Percentiles rank a stretch among this genome's conserved stretches.
Evolutionary conservation across 35 echinoderm and acorn worm species (phyloP).

Genomic region (Patiria miniata): DNA sequence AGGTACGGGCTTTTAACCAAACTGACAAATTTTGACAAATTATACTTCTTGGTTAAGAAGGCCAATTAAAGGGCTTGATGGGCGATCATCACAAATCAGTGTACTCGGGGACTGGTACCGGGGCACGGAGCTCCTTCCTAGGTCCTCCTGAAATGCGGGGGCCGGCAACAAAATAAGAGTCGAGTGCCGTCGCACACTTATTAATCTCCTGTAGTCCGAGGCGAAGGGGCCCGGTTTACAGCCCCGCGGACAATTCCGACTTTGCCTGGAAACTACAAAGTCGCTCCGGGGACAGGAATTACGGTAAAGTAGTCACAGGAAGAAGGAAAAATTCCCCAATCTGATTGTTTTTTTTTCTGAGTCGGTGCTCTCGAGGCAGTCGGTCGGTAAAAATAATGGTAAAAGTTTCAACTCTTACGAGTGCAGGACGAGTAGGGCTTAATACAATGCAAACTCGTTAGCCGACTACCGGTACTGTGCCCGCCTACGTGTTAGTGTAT

Average conservation of each 20-base stretch:
- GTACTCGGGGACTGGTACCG: neutral
- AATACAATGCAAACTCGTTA: slow-evolving; percentile 26
- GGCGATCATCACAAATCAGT: slow-evolving; percentile 18
- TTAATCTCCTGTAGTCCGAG: neutral
- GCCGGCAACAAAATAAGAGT: neutral
- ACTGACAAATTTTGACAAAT: slow-evolving; percentile 28
- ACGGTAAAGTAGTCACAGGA: neutral
- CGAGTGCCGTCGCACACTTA: neutral
- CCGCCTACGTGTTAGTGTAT: neutral
- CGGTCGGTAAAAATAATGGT: neutral
- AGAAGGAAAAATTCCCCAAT: too few species aligned
- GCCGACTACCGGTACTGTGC: neutral
- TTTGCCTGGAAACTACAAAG: slow-evolving; percentile 8
- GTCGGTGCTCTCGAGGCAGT: neutral
- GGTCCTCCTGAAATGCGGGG: neutral
- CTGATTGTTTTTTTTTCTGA: neutral
- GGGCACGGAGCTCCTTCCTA: neutral
- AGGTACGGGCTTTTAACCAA: slow-evolving; percentile 6
- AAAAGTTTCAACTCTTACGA: neutral
- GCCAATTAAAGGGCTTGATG: neutral
- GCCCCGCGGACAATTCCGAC: slow-evolving; percentile 1
- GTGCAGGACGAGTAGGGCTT: neutral
- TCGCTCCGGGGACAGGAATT: slow-evolving; percentile 13
- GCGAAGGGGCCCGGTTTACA: too few species aligned
- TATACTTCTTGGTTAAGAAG: slow-evolving; percentile 31